phyloP scores from a whole-genome alignment of 1,140 invertebrate genomes.

The Leucophenga varia region DNA sequence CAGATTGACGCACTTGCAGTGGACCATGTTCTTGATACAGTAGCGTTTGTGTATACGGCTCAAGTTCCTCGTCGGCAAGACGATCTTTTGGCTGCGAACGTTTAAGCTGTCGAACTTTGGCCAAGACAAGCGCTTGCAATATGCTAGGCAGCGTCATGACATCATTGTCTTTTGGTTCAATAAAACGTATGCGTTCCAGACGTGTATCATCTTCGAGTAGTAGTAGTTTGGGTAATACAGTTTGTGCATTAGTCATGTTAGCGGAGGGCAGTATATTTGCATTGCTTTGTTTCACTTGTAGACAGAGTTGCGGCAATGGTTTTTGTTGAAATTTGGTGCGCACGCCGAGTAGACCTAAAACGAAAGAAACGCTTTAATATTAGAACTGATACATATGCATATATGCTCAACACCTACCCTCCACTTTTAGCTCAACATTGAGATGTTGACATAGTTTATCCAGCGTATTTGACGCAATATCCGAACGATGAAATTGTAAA shows the following conservation, averaged over 20 bases:
- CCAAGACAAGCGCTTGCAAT: slow-evolving; percentile 78
- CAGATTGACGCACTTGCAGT: slow-evolving; percentile 71
- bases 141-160: slow-evolving; percentile 66
- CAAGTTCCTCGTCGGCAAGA: slow-evolving; percentile 75
- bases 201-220: slow-evolving; percentile 82
- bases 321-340: slow-evolving; percentile 85
- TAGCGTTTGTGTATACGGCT: slow-evolving; percentile 73
- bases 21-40: slow-evolving; percentile 67
- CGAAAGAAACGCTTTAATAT: background rate
- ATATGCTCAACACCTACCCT: slow-evolving; percentile 16
- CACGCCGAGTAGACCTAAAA: slow-evolving; percentile 76
- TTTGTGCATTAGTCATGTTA: slow-evolving; percentile 56
- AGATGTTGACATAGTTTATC: slow-evolving; percentile 63
- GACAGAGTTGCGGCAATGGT: slow-evolving; percentile 76
- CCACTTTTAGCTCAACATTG: slow-evolving; percentile 65
- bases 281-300: slow-evolving; percentile 57
- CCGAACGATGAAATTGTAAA: slow-evolving; percentile 72
- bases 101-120: slow-evolving; percentile 69
- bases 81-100: slow-evolving; percentile 76
- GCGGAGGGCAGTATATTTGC: slow-evolving; percentile 54
- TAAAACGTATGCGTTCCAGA: slow-evolving; percentile 75
- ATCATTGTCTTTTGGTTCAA: slow-evolving; percentile 61
- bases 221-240: slow-evolving; percentile 64
- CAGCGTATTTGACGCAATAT: slow-evolving; percentile 68
- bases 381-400: slow-evolving; percentile 1